These are phyloP conservation scores for Boulengeromyrus knoepffleri DNA, from an alignment of 2,113 vertebrate species.

Conservation along the genomic window DNA sequence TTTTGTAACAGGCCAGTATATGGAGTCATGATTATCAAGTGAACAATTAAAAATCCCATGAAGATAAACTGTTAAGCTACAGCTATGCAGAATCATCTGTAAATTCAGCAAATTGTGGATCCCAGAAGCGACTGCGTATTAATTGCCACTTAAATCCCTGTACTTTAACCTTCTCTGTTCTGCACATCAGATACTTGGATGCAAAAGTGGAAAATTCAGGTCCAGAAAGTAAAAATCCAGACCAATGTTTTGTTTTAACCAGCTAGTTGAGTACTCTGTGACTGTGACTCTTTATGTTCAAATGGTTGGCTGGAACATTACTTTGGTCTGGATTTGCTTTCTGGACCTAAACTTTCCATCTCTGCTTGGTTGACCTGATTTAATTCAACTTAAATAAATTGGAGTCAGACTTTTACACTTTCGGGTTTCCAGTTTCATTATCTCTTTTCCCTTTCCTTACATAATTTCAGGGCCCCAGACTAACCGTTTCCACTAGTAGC, in stretches of 20 bases:
- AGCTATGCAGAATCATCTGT: neutral
- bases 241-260: neutral
- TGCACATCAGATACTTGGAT: neutral
- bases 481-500: neutral
- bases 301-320: neutral
- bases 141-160: neutral
- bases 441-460: neutral
- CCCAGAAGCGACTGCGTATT: neutral
- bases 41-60: slow-evolving; percentile 6
- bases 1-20: neutral
- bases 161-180: neutral
- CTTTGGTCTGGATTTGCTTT: neutral
- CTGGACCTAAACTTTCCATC: too few species aligned
- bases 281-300: neutral
- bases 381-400: neutral
- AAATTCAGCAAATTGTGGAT: slow-evolving; percentile 5
- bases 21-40: neutral
- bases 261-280: neutral
- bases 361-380: neutral
- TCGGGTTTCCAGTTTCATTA: neutral
- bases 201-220: neutral
- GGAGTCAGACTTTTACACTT: neutral
- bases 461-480: neutral
- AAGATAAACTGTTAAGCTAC: neutral
- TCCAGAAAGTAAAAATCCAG: neutral